phyloP scores from a whole-genome alignment of 2,888 invertebrate species.

The Lepidochrysops patricia region DNA sequence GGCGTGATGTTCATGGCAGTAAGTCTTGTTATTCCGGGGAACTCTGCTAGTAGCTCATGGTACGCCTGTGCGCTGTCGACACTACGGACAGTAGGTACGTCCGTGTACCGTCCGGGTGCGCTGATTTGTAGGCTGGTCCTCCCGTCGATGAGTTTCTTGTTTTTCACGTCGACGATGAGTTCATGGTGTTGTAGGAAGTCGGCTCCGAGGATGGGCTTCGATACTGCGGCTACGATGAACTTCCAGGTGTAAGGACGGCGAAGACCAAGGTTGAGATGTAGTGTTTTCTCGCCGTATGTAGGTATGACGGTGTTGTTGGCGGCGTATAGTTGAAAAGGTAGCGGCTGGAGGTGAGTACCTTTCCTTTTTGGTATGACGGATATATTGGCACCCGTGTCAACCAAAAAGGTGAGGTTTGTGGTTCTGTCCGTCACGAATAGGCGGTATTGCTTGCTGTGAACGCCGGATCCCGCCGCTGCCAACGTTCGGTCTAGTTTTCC shows the following conservation, averaged over 20 bases:
- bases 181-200: too few species aligned
- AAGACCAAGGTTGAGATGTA: conserved; percentile 12
- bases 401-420: background rate
- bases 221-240: too few species aligned
- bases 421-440: conserved; percentile 12
- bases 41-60: background rate
- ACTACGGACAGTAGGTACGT: background rate
- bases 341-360: background rate
- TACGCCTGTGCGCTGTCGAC: background rate
- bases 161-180: background rate
- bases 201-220: too few species aligned
- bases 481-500: background rate
- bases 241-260: conserved; percentile 15
- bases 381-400: conserved; percentile 4
- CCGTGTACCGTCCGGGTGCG: background rate
- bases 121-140: too few species aligned
- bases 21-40: background rate
- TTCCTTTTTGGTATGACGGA: conserved; percentile 11
- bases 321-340: conserved; percentile 11
- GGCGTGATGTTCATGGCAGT: too few species aligned
- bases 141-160: background rate
- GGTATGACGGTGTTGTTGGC: conserved; percentile 14
- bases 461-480: too few species aligned
- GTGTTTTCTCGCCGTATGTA: conserved; percentile 14
- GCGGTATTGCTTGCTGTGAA: background rate